Percentiles rank a stretch among this genome's conserved stretches.
Evolutionary conservation across 2,888 invertebrate genomes (phyloP).

Genomic region (Harpagoxenus sublaevis): DNA sequence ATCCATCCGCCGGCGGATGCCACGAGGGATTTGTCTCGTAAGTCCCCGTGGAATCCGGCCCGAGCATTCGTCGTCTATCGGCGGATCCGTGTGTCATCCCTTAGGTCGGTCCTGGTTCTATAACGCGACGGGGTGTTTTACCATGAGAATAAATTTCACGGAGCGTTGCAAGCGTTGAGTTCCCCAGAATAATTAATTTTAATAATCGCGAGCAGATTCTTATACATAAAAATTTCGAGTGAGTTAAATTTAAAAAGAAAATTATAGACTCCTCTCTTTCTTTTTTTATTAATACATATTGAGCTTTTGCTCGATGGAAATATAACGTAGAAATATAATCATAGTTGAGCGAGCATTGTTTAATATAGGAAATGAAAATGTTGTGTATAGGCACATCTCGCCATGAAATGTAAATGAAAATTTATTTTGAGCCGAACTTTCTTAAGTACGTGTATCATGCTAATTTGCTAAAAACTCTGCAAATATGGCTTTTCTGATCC

Average conservation of each 20-base stretch:
- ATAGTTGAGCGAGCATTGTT: background rate
- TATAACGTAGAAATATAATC: background rate
- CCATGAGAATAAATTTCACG: constrained; percentile 32
- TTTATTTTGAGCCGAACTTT: background rate
- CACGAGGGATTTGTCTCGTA: constrained; percentile 59
- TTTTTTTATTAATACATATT: constrained; percentile 4
- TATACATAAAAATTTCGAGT: background rate
- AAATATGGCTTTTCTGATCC: background rate
- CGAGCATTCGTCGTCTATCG: constrained; percentile 41
- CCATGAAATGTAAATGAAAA: background rate
- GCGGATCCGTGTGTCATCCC: constrained; percentile 8
- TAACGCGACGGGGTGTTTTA: constrained; percentile 8
- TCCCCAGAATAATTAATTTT: background rate
- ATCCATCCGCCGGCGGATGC: constrained; percentile 56
- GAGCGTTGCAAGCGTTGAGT: background rate
- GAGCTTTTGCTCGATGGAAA: background rate
- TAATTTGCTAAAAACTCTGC: constrained; percentile 1
- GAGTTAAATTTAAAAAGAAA: background rate
- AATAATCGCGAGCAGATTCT: constrained; percentile 21
- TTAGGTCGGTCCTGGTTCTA: background rate
- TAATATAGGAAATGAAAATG: constrained; percentile 12
- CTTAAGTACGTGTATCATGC: background rate
- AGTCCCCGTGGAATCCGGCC: constrained; percentile 49
- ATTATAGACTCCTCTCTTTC: background rate
- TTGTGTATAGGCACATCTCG: background rate